Conservation (phyloP, 2,113 vertebrate genomes). For the Lepus timidus region DNA sequence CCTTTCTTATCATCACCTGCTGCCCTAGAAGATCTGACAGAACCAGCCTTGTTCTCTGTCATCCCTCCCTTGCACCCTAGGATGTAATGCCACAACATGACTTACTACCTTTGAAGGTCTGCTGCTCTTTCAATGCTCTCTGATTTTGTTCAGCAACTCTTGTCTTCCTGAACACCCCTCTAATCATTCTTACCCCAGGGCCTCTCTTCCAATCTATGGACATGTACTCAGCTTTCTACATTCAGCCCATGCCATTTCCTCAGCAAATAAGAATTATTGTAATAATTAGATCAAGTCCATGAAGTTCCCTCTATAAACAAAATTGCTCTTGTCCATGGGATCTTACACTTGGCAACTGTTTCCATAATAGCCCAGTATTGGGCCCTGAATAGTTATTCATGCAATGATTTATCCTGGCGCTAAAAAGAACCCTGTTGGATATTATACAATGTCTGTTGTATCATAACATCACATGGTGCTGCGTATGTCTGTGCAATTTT, state of each 20-base stretch:
- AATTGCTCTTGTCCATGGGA: constrained; percentile 16
- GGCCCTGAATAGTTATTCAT: not conserved
- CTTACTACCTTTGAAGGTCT: not conserved
- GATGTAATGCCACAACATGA: not conserved
- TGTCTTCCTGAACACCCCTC: not conserved
- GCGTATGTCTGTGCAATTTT: too few relatives aligned
- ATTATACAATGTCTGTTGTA: too few relatives aligned
- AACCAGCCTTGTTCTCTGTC: not conserved
- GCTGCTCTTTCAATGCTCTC: not conserved
- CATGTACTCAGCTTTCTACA: not conserved
- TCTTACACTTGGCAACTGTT: constrained; percentile 4
- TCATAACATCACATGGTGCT: too few relatives aligned
- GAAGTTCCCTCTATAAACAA: not conserved
- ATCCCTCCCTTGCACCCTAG: not conserved
- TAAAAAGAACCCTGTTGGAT: not conserved
- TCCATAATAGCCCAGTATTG: not conserved
- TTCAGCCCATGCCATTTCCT: constrained; percentile 33
- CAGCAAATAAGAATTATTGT: not conserved
- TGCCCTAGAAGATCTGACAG: not conserved
- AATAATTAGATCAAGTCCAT: not conserved
- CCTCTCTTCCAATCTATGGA: constrained; percentile 3
- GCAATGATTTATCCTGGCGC: not conserved
- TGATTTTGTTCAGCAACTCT: not conserved
- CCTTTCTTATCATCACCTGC: not conserved
- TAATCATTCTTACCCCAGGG: not conserved